Base-by-base conservation (phyloP, 2,888 invertebrate species). In the Drosophila subquinaria region DNA sequence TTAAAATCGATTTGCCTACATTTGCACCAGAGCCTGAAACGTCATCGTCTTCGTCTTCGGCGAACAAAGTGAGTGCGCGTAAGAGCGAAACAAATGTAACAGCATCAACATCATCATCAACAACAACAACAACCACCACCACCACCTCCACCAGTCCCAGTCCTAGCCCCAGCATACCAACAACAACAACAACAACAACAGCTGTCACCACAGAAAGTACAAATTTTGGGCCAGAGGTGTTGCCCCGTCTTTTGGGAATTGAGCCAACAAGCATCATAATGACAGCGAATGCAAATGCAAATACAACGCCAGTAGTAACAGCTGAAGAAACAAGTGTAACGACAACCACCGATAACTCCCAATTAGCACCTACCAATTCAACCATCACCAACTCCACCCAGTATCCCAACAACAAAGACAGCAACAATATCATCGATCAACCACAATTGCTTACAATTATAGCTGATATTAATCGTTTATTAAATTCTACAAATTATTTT, bases 1-100 rank as follows among this genome's bases (percentile, higher is more conserved):
- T 96, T 36, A 94, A 94, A 90, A 94, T 96, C 64, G 94, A 94
- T 35, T 92, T 96, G 67, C 95, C 96, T 38, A 95, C 95, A 23
- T 95, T 94, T 92, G 94, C 95, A 35, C 95, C 95, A 57, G 95
- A 95, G 61, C 5, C 69, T 27, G 35, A 73, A 35, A 27, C 65
- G 35, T 56, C 23, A 0, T 23, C 23, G 23, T 23, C 23, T 4
- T 23, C 23, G 23, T 23, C 79, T 71, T 69, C 71, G 38, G 74
- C 72, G 56, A 80, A 79, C 61, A 87, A 89, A 83, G 90, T 88
- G 91, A 85, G 90, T 90, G 80, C 80, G 79, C 79, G 82, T 73
- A 81, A 76, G 60, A 82, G 77, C 45, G 38, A 66, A 60, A 52
- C 56, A 55, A 88, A 50, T 67, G 62, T 59, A 42, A 71, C 51